These are phyloP conservation scores for Tetragnatha versicolor DNA, from an alignment of 1,140 invertebrate species.

Conservation along the genomic window DNA sequence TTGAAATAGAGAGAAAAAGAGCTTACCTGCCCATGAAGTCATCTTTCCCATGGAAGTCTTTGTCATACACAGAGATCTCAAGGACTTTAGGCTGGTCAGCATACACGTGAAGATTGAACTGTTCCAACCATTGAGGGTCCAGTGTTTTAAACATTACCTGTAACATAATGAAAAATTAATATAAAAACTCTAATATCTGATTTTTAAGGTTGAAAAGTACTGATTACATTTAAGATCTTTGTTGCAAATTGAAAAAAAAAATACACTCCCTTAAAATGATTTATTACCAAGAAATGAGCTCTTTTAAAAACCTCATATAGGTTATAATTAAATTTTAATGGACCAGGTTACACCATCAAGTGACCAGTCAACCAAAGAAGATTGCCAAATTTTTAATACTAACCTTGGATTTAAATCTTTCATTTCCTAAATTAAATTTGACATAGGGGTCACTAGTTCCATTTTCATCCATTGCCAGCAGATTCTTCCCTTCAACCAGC, in stretches of 20 bases:
- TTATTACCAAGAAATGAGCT: too few species aligned
- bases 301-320: too few species aligned
- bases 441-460: constrained; percentile 92
- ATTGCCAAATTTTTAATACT: too few species aligned
- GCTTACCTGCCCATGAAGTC: constrained; percentile 83
- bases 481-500: constrained; percentile 90
- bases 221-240: too few species aligned
- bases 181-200: too few species aligned
- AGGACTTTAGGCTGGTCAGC: constrained; percentile 86
- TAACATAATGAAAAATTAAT: too few species aligned
- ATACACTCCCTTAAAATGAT: too few species aligned
- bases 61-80: constrained; percentile 90
- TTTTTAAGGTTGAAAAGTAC: too few species aligned
- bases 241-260: too few species aligned
- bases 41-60: constrained; percentile 81
- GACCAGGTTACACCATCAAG: too few species aligned
- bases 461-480: constrained; percentile 88
- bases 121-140: constrained; percentile 92
- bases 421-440: constrained; percentile 95
- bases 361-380: too few species aligned
- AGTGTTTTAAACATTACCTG: constrained; percentile 72
- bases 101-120: constrained; percentile 96
- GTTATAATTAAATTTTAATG: too few species aligned
- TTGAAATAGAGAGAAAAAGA: neutral
- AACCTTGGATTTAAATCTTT: constrained; percentile 98